phyloP scores from a whole-genome alignment of 1,140 invertebrate genomes.

The Diprion similis region DNA sequence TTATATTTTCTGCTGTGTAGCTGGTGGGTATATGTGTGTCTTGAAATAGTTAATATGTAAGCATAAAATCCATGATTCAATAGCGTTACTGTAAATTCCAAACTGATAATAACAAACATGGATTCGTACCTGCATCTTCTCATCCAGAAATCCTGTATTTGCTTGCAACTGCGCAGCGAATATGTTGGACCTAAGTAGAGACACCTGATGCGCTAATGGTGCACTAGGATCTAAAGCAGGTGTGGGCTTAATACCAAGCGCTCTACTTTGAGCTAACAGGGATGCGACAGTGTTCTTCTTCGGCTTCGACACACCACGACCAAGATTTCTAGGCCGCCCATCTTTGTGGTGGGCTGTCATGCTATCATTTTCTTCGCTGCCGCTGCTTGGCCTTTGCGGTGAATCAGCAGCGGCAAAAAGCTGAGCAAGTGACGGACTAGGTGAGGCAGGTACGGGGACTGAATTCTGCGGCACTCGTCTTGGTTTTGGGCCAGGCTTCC shows the following conservation, averaged over 20 bases:
- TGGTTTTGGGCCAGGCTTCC: constrained; percentile 77
- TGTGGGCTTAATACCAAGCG: constrained; percentile 74
- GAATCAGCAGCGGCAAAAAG: constrained; percentile 66
- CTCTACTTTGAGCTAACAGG: constrained; percentile 81
- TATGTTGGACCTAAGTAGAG: constrained; percentile 67
- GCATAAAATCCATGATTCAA: too few relatives aligned
- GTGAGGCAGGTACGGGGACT: constrained; percentile 58
- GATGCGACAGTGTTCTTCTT: constrained; percentile 93
- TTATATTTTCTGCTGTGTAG: too few relatives aligned
- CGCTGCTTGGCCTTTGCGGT: constrained; percentile 67
- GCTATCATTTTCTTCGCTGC: constrained; percentile 73
- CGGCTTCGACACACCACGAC: constrained; percentile 83
- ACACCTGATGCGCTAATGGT: constrained; percentile 67
- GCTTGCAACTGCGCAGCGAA: constrained; percentile 65
- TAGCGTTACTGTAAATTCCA: too few relatives aligned
- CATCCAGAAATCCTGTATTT: constrained; percentile 58
- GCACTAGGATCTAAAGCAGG: constrained; percentile 64
- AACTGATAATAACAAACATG: background rate
- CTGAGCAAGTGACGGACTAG: constrained; percentile 63
- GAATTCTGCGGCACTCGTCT: constrained; percentile 71
- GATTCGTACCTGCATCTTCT: constrained; percentile 53
- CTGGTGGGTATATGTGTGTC: too few relatives aligned
- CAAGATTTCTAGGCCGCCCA: constrained; percentile 79
- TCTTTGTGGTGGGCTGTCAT: constrained; percentile 66
- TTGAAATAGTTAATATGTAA: too few relatives aligned